Evolutionary conservation across 2,888 invertebrate species (phyloP).

Genomic region (Geotrupes spiniger): DNA sequence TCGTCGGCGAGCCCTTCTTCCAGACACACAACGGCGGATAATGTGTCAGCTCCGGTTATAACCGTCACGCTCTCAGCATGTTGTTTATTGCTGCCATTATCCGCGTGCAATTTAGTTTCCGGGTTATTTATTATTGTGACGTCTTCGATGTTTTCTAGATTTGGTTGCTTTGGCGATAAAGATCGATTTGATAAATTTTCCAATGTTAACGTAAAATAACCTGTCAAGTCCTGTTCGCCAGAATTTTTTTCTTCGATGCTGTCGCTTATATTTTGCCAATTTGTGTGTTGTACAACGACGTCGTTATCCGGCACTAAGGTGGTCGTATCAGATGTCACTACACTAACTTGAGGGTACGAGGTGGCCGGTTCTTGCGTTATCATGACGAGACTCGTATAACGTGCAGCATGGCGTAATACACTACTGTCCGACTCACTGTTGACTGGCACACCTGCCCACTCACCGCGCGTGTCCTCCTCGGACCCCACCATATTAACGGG

Average conservation of each 20-base stretch:
- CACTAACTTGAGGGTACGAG: conserved; percentile 63
- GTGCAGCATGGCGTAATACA: conserved; percentile 53
- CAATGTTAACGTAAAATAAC: conserved; percentile 12
- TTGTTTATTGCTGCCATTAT: conserved; percentile 32
- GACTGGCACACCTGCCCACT: conserved; percentile 42
- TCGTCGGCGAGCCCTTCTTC: conserved; percentile 88
- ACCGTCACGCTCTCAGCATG: conserved; percentile 61
- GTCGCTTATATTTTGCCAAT: conserved; percentile 55
- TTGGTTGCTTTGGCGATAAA: conserved; percentile 9
- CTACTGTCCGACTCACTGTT: conserved; percentile 28
- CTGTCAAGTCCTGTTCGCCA: conserved; percentile 22
- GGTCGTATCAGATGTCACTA: conserved; percentile 74
- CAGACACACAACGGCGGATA: conserved; percentile 69
- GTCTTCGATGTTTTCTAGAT: conserved; percentile 26
- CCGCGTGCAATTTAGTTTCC: conserved; percentile 31
- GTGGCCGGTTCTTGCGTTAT: conserved; percentile 69
- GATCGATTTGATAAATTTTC: conserved; percentile 14
- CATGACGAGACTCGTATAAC: conserved; percentile 87
- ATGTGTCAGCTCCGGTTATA: conserved; percentile 67
- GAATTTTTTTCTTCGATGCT: conserved; percentile 28
- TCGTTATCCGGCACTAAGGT: conserved; percentile 61
- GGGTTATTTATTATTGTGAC: conserved; percentile 31
- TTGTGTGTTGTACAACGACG: conserved; percentile 65
- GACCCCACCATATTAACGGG: conserved; percentile 41
- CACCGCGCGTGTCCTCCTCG: conserved; percentile 38